Evolutionary conservation across 1,140 invertebrate genomes (phyloP), one percentile per base, ranked within the genome.

Genomic region (Drosophila bocki): DNA sequence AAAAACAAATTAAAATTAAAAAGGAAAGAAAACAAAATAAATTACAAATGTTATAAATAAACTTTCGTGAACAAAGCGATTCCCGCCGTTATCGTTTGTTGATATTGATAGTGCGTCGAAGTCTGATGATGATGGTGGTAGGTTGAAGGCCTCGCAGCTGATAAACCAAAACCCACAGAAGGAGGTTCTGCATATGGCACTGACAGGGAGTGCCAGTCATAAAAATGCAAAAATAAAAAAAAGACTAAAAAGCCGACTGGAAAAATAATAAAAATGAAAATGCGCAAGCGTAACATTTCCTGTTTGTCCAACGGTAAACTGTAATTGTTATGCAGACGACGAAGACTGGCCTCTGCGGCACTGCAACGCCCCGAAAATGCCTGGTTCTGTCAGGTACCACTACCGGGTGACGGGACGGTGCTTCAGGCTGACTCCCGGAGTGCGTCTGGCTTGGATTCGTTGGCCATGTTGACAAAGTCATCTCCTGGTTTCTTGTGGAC

Each of bases 321-420:
- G 62, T 85, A 84, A 84, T 84, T 84, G 82, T 80, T 80, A 84
- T 80, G 82, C 81, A 80, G 82, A 80, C 61, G 81, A 78, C 67
- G 42, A 50, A 59, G 58, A 70, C 50, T 51, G 29, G 29, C 56
- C 79, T 59, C 59, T 45, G 62, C 64, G 41, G 42, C 48, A 33
- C 48, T 78, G 68, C 67, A 67, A 68, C 29, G 50, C 35, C 56
- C 70, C 70, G 39, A 75, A 74, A 74, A 35, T 42, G 29, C 41
- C 22, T 19, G 48, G 37, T 37, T 54, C 33, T 54, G 33, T 33
- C 33, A 37, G 51, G 26, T 11, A 26, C 32, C 39, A 22, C 33
- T 2, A 19, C 33, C 15, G 29, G 33, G 17, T 39, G 65, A 37
- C 19, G 42, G 51, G 7, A 39, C 47, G 35, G 11, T 35, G 41